Base-by-base conservation (phyloP, 2,888 invertebrate species). In the Cynaeus angustus region DNA sequence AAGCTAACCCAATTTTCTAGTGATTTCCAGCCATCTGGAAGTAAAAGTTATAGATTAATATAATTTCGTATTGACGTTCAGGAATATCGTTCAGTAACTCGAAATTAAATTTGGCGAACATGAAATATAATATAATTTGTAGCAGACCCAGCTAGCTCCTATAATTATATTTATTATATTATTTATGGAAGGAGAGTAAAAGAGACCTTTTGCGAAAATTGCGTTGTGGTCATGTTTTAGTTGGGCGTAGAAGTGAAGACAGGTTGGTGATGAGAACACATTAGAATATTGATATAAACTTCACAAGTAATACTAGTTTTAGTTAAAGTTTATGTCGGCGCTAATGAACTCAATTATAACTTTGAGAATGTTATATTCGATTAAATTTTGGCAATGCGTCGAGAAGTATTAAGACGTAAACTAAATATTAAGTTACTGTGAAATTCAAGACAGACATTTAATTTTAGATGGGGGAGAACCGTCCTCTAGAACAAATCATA, bases 81-180 rank as follows among this genome's bases (percentile, higher is more conserved):
- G 74, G 74, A 75, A 77, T 77, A 75, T 74, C 74, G 73, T 74
- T 77, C 74, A 74, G 74, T 71, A 78, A 77, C 73, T 77, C 74
- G 74, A 78, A 80, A 80, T 80, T 76, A 75, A 79, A 80, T 80
- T 80, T 78, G 75, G 76, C 74, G 77, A 76, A 79, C 78, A 78
- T 78, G 79, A 78, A 79, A 79, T 79, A 79, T 79, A 78, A 79
- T 77, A 77, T 77, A 78, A 79, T 79, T 80, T 78, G 76, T 71
- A 71, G 75, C 68, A 72, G 75, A 70, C 72, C 73, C 69, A 70
- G 68, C 72, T 69, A 70, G 75, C 75, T 75, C 72, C 71, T 62
- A 72, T 78, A 78, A 78, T 78, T 79, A 78, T 79, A 78, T 79
- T 79, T 79, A 79, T 79, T 77, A 79, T 77, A 77, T 78, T 79